These are phyloP conservation scores for Dynastes grantii DNA, from an alignment of 2,888 invertebrate genomes.

Conservation along the genomic window DNA sequence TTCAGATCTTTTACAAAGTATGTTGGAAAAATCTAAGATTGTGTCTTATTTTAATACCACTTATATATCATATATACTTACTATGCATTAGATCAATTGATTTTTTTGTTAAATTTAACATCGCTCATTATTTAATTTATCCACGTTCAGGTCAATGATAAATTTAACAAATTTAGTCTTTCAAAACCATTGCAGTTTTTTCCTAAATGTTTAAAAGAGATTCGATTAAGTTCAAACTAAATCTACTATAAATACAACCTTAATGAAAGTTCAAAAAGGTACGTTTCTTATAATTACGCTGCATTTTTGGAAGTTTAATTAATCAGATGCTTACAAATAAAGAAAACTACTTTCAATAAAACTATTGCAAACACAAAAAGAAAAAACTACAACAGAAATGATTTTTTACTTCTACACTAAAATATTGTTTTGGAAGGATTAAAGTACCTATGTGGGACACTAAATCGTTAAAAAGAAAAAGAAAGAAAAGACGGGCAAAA, in stretches of 20 bases:
- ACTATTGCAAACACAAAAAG: conserved; percentile 36
- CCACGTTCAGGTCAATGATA: conserved; percentile 16
- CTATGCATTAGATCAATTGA: conserved; percentile 20
- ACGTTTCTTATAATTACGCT: no score
- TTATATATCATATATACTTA: conserved; percentile 21
- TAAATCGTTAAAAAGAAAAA: conserved; percentile 19
- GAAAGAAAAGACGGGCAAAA: conserved; percentile 32
- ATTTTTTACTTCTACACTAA: conserved; percentile 35
- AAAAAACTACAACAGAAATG: conserved; percentile 50
- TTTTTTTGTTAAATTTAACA: conserved; percentile 39
- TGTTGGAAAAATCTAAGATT: conserved; percentile 44
- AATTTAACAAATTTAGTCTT: conserved; percentile 37
- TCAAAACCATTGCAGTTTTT: conserved; percentile 50
- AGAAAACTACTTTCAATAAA: conserved; percentile 44
- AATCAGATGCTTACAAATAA: neutral
- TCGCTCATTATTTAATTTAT: neutral
- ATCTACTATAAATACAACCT: conserved; percentile 8
- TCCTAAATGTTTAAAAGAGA: conserved; percentile 30
- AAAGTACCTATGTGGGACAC: conserved; percentile 1
- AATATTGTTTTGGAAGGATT: conserved; percentile 18
- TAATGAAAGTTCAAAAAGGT: neutral
- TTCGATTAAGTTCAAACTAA: conserved; percentile 28
- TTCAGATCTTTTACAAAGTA: conserved; percentile 50
- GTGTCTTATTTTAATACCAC: conserved; percentile 34
- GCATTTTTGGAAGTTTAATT: neutral